A percentile compares a stretch with the other conserved stretches of the same genome.
Evolutionary conservation across 2,797 vertebrate genomes (phyloP).

Genomic region (Anabas testudineus): DNA sequence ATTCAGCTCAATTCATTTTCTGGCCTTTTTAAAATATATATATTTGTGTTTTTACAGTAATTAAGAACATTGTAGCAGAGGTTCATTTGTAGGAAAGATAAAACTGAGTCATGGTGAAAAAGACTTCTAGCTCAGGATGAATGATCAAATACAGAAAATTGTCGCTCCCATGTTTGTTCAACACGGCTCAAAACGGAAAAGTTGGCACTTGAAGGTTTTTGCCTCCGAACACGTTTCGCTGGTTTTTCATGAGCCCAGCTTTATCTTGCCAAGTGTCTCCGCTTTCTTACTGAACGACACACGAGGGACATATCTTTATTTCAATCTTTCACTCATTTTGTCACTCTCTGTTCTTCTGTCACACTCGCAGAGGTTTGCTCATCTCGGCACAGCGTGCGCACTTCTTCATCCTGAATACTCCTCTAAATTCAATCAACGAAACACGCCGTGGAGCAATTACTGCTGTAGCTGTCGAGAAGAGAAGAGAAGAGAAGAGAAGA

Average conservation of each 20-base stretch:
- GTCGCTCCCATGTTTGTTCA: constrained; percentile 23
- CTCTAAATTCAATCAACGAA: constrained; percentile 42
- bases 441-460: constrained; percentile 64
- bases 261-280: constrained; percentile 13
- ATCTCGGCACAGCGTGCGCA: constrained; percentile 50
- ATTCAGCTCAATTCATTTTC: not conserved
- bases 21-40: not conserved
- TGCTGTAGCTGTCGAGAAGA: constrained; percentile 45
- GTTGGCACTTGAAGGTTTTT: constrained; percentile 31
- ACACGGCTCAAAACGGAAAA: constrained; percentile 33
- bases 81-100: not conserved
- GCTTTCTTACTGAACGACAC: constrained; percentile 33
- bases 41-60: not conserved
- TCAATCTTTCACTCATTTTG: constrained; percentile 37
- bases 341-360: constrained; percentile 15
- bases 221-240: constrained; percentile 34
- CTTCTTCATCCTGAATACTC: constrained; percentile 48
- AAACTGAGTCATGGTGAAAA: constrained; percentile 12
- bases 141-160: constrained; percentile 32
- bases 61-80: not conserved
- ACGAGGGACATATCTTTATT: constrained; percentile 37
- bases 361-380: constrained; percentile 29
- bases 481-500: not conserved
- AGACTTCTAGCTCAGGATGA: constrained; percentile 5
- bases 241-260: constrained; percentile 26